Conservation (phyloP, 2,888 invertebrate species). For the Aphelenchoides bicaudatus region DNA sequence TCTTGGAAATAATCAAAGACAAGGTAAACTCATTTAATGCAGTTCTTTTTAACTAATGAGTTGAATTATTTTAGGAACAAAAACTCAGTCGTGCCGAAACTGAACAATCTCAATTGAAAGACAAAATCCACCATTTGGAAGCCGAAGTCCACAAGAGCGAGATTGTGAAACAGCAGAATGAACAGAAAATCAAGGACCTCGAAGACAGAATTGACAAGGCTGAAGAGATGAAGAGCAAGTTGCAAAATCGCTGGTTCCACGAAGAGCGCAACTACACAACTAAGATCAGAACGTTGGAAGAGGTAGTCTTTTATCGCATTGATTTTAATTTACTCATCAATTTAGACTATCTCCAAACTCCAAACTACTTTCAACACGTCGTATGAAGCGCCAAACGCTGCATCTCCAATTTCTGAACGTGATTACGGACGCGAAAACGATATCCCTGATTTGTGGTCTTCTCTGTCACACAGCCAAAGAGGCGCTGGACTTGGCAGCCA, state of each 20-base stretch:
- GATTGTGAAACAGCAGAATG: not conserved
- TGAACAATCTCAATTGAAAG: not conserved
- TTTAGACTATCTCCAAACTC: slow-evolving; percentile 7
- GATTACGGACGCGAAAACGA: not conserved
- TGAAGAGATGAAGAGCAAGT: slow-evolving; percentile 9
- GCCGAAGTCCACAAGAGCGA: not conserved
- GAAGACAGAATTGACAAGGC: slow-evolving; percentile 9
- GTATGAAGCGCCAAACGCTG: not conserved
- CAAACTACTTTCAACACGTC: not conserved
- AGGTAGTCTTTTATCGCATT: not conserved
- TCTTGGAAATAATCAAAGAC: slow-evolving; percentile 7
- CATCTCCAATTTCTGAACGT: not conserved
- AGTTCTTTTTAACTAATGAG: not conserved
- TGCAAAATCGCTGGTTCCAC: slow-evolving; percentile 17
- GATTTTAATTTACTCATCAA: not conserved
- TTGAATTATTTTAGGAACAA: slow-evolving; percentile 11
- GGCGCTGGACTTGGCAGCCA: slow-evolving; percentile 3
- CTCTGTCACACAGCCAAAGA: not conserved
- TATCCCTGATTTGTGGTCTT: slow-evolving; percentile 16
- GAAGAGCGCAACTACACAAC: slow-evolving; percentile 10
- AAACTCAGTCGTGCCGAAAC: too few species aligned
- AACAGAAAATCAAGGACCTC: not conserved
- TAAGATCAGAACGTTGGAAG: slow-evolving; percentile 11
- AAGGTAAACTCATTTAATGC: not conserved
- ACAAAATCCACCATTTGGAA: not conserved